phyloP scores from a whole-genome alignment of 2,888 invertebrate species.

The Alloscopus bannaensis region DNA sequence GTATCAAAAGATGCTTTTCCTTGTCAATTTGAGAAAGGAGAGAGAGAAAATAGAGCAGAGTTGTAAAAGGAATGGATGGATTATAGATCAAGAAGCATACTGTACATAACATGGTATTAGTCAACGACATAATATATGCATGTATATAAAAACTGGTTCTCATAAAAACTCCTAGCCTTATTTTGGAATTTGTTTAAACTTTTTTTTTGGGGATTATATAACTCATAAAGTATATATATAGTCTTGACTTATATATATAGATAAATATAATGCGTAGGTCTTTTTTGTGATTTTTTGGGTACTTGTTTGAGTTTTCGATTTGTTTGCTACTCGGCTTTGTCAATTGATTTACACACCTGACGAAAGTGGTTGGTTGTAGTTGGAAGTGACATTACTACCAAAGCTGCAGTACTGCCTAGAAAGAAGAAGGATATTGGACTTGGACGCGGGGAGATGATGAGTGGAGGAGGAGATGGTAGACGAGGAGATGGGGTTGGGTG shows the following conservation, averaged over 20 bases:
- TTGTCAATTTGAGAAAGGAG: too few relatives aligned
- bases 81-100: not conserved
- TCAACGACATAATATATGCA: not conserved
- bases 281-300: not conserved
- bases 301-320: not conserved
- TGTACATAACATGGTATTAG: not conserved
- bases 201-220: not conserved
- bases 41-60: not conserved
- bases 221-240: not conserved
- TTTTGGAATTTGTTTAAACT: not conserved
- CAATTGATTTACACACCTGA: slow-evolving; percentile 55
- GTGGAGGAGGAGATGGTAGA: slow-evolving; percentile 74
- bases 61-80: not conserved
- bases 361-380: slow-evolving; percentile 68
- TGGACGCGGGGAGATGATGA: slow-evolving; percentile 78
- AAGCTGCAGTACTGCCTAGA: slow-evolving; percentile 96
- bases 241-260: too few relatives aligned
- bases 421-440: slow-evolving; percentile 76
- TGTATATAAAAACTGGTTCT: not conserved
- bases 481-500: slow-evolving; percentile 19
- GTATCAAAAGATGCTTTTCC: too few relatives aligned
- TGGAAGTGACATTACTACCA: slow-evolving; percentile 84
- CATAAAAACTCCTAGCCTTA: not conserved
- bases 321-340: slow-evolving; percentile 37
- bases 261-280: too few relatives aligned